A percentile compares a stretch with the other conserved stretches of the same genome.
phyloP scores from a whole-genome alignment of 2,888 invertebrate species.

The Bembecia ichneumoniformis region DNA sequence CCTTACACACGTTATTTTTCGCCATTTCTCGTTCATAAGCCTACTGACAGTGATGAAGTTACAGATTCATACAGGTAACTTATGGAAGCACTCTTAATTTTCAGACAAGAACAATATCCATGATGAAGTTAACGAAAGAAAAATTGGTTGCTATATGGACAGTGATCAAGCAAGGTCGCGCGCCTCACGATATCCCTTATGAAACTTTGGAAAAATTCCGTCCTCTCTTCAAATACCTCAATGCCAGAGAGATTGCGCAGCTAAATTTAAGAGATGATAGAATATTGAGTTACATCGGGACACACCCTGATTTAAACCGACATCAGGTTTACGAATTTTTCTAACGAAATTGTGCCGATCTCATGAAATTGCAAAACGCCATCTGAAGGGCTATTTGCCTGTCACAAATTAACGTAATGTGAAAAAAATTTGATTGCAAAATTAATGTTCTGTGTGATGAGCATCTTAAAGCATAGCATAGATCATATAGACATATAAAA shows the following conservation, averaged over 20 bases:
- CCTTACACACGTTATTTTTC: too few species aligned
- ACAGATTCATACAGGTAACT: too few species aligned
- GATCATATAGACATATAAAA: too few species aligned
- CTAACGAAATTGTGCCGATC: not conserved
- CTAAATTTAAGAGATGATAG: slow-evolving; percentile 42
- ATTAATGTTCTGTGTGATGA: too few species aligned
- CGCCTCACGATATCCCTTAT: slow-evolving; percentile 20
- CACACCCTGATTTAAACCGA: slow-evolving; percentile 46
- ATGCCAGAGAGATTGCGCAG: slow-evolving; percentile 46
- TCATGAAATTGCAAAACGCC: not conserved
- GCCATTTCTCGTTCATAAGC: too few species aligned
- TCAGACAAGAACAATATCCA: slow-evolving; percentile 54
- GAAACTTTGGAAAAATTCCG: slow-evolving; percentile 43
- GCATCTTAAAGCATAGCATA: too few species aligned
- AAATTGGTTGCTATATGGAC: slow-evolving; percentile 47
- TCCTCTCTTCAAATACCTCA: slow-evolving; percentile 53
- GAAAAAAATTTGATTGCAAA: too few species aligned
- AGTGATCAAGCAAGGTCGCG: slow-evolving; percentile 31
- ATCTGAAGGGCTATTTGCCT: too few species aligned
- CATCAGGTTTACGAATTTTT: slow-evolving; percentile 38
- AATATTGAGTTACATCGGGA: slow-evolving; percentile 49
- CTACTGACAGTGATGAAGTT: too few species aligned
- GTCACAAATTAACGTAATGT: too few species aligned
- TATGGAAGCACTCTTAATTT: not conserved
- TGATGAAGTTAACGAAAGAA: slow-evolving; percentile 52